Evolutionary conservation across 2,797 vertebrate species (phyloP), one percentile per base, ranked within the genome.

Genomic region (Alosa sapidissima): DNA sequence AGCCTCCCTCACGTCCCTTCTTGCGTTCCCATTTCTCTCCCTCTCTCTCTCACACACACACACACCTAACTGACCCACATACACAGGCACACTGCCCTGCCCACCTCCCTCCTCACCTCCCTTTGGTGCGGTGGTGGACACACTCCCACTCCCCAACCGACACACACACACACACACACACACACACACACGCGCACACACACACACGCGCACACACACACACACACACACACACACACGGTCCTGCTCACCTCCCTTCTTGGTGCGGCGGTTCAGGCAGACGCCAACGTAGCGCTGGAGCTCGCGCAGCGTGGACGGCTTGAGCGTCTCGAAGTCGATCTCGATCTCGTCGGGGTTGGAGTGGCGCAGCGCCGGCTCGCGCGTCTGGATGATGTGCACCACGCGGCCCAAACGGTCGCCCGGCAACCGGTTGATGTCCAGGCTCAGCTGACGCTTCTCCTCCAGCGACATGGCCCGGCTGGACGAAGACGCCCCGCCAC

Each of bases 331-430:
- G 3, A 98, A 98, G 93, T 98, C 97, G 0, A 98, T 98, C 94
- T 98, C 97, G 0, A 98, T 98, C 93, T 98, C 97, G 0, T 98
- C 97, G 0, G 97, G 97, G 89, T 98, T 98, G 85, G 97, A 97
- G 91, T 98, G 97, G 81, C 97, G 97, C 19, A 98, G 95, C 0
- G 97, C 96, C 0, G 97, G 97, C 86, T 98, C 97, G 0, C 97
- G 91, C 0, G 96, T 96, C 1, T 98, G 97, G 90, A 98, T 98
- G 89, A 98, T 98, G 91, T 97, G 97, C 7, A 98, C 97, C 0
- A 98, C 97, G 0, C 97, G 92, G 47, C 97, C 97, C 85, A 98
- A 93, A 49, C 97, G 98, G 88, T 98, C 97, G 0, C 97, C 97
- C 0, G 97, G 97, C 28, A 98, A 89, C 85, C 98, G 98, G 92